phyloP scores from a whole-genome alignment of 2,113 vertebrate genomes.

The Australoheros scitulus region DNA sequence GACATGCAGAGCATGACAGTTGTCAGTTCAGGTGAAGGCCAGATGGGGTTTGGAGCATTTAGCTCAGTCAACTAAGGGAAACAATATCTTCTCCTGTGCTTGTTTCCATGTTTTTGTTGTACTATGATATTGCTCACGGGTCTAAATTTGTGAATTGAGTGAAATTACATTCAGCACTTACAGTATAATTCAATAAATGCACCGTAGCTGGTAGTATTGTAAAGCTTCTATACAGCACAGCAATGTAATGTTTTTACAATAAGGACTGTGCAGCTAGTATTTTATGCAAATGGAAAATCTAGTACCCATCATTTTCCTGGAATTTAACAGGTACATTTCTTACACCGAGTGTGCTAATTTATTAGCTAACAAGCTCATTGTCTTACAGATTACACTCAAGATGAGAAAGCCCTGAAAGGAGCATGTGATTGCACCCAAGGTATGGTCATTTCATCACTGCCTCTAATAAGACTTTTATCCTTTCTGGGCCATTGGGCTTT shows the following conservation, averaged over 20 bases:
- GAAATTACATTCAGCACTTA: neutral
- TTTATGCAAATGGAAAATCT: neutral
- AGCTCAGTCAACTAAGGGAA: neutral
- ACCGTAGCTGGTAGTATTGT: no score
- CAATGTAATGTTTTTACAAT: neutral
- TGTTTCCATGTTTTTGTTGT: neutral
- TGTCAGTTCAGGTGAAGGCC: constrained; percentile 83
- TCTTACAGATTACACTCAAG: constrained; percentile 92
- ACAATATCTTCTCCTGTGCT: neutral
- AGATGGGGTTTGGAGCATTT: neutral
- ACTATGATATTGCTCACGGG: neutral
- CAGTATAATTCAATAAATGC: neutral
- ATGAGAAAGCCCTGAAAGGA: constrained; percentile 93
- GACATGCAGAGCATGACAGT: constrained; percentile 81
- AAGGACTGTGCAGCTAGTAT: neutral
- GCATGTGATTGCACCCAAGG: constrained; percentile 92
- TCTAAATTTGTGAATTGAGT: neutral
- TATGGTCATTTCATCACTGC: constrained; percentile 60
- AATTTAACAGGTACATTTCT: neutral
- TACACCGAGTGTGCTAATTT: neutral
- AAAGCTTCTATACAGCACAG: neutral
- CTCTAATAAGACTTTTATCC: neutral
- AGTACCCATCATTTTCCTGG: neutral
- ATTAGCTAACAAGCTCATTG: neutral
- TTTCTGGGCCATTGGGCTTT: neutral